Conservation (phyloP, 2,797 vertebrate genomes). For the Apogon hyalosoma region DNA sequence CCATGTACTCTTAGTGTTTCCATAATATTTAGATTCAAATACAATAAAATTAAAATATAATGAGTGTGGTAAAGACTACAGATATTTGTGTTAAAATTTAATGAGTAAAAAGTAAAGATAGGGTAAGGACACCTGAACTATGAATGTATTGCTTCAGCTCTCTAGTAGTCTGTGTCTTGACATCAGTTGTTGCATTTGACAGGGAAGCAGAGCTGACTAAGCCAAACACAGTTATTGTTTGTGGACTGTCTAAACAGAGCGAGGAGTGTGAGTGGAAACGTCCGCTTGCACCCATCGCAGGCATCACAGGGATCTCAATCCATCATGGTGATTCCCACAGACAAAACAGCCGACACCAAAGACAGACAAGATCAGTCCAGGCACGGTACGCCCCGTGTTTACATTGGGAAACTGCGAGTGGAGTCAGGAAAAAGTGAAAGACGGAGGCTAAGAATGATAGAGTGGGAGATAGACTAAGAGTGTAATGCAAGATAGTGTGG, state of each 20-base stretch:
- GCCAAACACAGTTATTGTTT: conserved; percentile 50
- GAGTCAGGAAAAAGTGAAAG: conserved; percentile 16
- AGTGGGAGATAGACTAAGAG: conserved; percentile 36
- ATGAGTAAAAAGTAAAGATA: too few species aligned
- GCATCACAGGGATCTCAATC: conserved; percentile 41
- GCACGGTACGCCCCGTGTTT: conserved; percentile 61
- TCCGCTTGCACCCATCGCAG: conserved; percentile 22
- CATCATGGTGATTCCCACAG: conserved; percentile 64
- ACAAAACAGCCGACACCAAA: conserved; percentile 67
- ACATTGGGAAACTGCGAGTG: conserved; percentile 29
- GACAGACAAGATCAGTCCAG: conserved; percentile 69
- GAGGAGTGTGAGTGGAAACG: conserved; percentile 36
- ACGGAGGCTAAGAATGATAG: conserved; percentile 21
- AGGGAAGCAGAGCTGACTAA: conserved; percentile 20
- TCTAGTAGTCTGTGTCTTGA: not conserved
- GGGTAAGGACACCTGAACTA: too few species aligned
- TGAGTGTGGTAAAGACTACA: too few species aligned
- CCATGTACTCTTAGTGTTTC: too few species aligned
- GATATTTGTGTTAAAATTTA: too few species aligned
- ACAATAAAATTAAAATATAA: too few species aligned
- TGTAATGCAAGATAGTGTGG: conserved; percentile 30
- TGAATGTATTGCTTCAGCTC: too few species aligned
- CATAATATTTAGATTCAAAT: too few species aligned
- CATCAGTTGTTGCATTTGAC: not conserved
- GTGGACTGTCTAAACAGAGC: conserved; percentile 42